Conservation (phyloP, 2,113 vertebrate species). For the Bucco capensis region DNA sequence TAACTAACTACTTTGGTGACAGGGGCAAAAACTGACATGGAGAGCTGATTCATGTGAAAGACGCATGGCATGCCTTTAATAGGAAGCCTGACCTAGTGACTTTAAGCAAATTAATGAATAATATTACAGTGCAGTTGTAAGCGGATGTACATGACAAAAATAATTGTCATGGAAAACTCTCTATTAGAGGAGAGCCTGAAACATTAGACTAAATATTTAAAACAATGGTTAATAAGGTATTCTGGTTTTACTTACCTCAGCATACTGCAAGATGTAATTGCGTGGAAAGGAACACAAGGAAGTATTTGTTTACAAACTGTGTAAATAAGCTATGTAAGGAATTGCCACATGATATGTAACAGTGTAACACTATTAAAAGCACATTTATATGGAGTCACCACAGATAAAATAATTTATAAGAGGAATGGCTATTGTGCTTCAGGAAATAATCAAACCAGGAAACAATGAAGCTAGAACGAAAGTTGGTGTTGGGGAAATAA, state of each 20-base stretch:
- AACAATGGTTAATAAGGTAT: not conserved
- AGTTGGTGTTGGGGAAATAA: not conserved
- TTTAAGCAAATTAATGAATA: not conserved
- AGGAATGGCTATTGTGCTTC: not conserved
- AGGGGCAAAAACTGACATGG: too few relatives aligned
- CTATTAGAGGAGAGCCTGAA: not conserved
- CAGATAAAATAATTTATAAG: not conserved
- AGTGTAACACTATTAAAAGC: not conserved
- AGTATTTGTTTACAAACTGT: not conserved
- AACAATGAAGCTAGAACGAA: not conserved
- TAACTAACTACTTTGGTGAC: not conserved
- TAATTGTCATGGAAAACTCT: not conserved
- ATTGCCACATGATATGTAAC: not conserved
- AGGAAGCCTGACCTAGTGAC: not conserved
- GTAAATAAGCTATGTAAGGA: not conserved
- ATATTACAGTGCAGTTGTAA: not conserved
- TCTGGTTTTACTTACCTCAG: not conserved
- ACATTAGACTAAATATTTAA: not conserved
- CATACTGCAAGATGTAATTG: not conserved
- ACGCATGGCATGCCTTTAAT: not conserved
- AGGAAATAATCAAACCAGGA: conserved; percentile 22
- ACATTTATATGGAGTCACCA: not conserved
- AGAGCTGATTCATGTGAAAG: not conserved
- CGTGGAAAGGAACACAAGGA: not conserved
- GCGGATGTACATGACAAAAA: not conserved